phyloP scores from a whole-genome alignment of 2,888 invertebrate genomes.

The Automeris io region DNA sequence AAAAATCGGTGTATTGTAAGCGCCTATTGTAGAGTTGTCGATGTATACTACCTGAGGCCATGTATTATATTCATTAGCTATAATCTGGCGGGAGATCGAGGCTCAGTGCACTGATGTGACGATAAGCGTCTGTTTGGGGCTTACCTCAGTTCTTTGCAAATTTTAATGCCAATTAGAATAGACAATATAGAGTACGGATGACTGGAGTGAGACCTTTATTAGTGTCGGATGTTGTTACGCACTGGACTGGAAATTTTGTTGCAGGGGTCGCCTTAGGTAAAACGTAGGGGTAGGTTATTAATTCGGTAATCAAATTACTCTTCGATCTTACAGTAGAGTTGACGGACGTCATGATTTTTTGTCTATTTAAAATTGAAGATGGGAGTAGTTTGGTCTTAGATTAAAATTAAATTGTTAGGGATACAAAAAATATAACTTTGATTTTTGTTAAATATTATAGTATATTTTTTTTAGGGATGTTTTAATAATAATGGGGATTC shows the following conservation, averaged over 20 bases:
- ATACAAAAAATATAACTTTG: too few relatives aligned
- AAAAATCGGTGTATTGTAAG: too few relatives aligned
- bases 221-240: slow-evolving; percentile 70
- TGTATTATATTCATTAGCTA: slow-evolving; percentile 57
- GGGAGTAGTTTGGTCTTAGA: too few relatives aligned
- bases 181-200: slow-evolving; percentile 59
- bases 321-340: not conserved
- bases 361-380: too few relatives aligned
- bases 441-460: too few relatives aligned
- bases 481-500: not conserved
- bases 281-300: not conserved
- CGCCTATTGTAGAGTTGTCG: too few relatives aligned
- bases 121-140: slow-evolving; percentile 68
- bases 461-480: too few relatives aligned
- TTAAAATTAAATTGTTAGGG: too few relatives aligned
- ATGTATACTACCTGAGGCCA: slow-evolving; percentile 53
- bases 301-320: not conserved
- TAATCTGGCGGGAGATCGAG: slow-evolving; percentile 23
- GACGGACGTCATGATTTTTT: not conserved
- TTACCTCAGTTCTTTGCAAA: slow-evolving; percentile 61
- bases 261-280: slow-evolving; percentile 7
- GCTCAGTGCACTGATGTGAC: slow-evolving; percentile 53
- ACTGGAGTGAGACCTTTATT: slow-evolving; percentile 70
- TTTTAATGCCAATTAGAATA: slow-evolving; percentile 72
- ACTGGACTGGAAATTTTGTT: slow-evolving; percentile 42